Percentiles rank a stretch among this genome's conserved stretches.
These are phyloP conservation scores for Platycnemis pennipes DNA, from an alignment of 2,888 invertebrate genomes.

Conservation along the genomic window DNA sequence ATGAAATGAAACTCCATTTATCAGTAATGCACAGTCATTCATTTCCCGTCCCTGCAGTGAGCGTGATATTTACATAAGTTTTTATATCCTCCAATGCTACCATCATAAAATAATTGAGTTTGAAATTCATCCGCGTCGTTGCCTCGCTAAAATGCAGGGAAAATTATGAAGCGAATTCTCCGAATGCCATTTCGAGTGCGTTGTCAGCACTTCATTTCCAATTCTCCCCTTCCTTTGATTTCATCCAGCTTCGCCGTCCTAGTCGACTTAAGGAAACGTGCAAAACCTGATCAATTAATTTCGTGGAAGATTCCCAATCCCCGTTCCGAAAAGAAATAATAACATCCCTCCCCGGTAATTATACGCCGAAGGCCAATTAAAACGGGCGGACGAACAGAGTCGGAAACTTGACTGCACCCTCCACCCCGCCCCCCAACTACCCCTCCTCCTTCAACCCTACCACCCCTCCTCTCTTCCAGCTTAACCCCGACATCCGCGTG, in stretches of 20 bases:
- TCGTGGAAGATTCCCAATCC: conserved; percentile 20
- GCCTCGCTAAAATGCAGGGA: neutral
- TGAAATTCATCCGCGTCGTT: neutral
- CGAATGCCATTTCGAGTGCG: neutral
- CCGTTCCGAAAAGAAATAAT: neutral
- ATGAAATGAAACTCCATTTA: too few species aligned
- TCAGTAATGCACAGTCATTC: too few species aligned
- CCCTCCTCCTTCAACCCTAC: neutral
- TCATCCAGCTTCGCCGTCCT: neutral
- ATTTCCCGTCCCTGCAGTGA: too few species aligned
- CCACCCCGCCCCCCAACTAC: neutral
- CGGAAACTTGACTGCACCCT: neutral
- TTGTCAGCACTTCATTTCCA: neutral
- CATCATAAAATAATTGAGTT: neutral
- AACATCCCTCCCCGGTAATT: neutral
- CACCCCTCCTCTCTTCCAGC: neutral
- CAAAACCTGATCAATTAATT: conserved; percentile 34
- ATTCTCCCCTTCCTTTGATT: neutral
- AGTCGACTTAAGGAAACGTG: conserved; percentile 1
- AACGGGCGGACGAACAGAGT: neutral
- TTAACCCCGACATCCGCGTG: neutral
- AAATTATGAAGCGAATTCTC: neutral
- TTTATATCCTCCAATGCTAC: neutral
- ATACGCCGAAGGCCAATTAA: neutral
- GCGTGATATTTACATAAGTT: neutral